Base-by-base conservation (phyloP, 2,888 invertebrate genomes). In the Epirrhoe tristata region DNA sequence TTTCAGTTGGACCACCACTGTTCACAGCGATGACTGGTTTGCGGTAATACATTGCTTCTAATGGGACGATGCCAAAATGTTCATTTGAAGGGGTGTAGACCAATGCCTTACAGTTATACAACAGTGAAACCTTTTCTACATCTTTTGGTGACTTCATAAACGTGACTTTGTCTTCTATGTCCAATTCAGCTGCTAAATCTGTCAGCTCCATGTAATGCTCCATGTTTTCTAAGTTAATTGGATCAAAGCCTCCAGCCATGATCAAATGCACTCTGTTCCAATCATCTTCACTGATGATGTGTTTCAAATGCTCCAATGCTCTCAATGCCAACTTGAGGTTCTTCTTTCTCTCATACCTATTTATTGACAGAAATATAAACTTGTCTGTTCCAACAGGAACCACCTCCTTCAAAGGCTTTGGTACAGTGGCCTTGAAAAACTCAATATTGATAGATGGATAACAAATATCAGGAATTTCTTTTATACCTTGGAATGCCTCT, bases 21-120 rank as follows among this genome's bases (percentile, higher is more conserved):
- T 98, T 97, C 0, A 98, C 96, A 0, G 99, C 99, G 74, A 99
- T 96, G 0, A 99, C 99, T 5, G 99, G 99, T 81, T 98, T 97
- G 4, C 95, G 94, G 84, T 96, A 96, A 83, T 98, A 98, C 99
- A 99, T 99, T 0, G 99, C 99, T 94, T 99, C 99, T 61, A 99
- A 93, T 0, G 99, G 99, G 7, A 99, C 99, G 79, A 99, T 99
- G 5, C 99, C 99, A 93, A 99, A 99, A 91, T 99, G 99, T 87
- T 99, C 99, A 84, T 97, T 97, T 2, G 96, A 96, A 1, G 99
- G 99, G 6, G 99, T 99, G 83, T 99, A 99, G 24, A 99, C 83
- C 17, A 99, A 90, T 72, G 97, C 96, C 62, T 95, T 95, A 75
- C 97, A 96, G 64, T 95, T 91, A 43, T 95, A 91, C n/a, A 99